These are phyloP conservation scores for Cydia splendana DNA, from an alignment of 1,140 invertebrate genomes.

Conservation along the genomic window DNA sequence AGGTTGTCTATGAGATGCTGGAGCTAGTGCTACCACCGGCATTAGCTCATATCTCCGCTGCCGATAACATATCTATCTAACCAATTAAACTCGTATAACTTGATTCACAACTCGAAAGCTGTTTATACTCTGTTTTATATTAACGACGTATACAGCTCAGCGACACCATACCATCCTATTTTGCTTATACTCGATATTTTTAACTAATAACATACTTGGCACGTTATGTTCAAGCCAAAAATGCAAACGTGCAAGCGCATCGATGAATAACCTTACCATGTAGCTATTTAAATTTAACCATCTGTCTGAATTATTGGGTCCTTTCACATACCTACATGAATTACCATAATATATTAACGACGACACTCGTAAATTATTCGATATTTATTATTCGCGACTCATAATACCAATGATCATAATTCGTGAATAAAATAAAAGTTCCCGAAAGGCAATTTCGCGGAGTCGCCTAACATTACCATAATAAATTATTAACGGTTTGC, in stretches of 20 bases:
- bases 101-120: constrained; percentile 48
- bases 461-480: constrained; percentile 31
- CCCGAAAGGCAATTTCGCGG: constrained; percentile 18
- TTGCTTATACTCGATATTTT: constrained; percentile 12
- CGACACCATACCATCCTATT: constrained; percentile 46
- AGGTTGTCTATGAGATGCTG: constrained; percentile 40
- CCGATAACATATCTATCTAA: constrained; percentile 40
- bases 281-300: constrained; percentile 42
- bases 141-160: constrained; percentile 40
- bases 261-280: constrained; percentile 48
- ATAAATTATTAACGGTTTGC: constrained; percentile 40
- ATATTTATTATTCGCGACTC: constrained; percentile 33
- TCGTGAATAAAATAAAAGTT: constrained; percentile 18
- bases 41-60: constrained; percentile 28
- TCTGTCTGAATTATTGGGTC: constrained; percentile 45
- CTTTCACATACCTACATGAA: constrained; percentile 43
- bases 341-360: constrained; percentile 32
- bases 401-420: constrained; percentile 25
- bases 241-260: constrained; percentile 49
- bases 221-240: constrained; percentile 37
- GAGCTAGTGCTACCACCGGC: constrained; percentile 30
- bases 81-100: constrained; percentile 44
- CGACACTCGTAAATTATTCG: constrained; percentile 22
- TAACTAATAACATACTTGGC: constrained; percentile 39
- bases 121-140: constrained; percentile 38